A percentile compares a stretch with the other conserved stretches of the same genome.
Evolutionary conservation across 2,113 vertebrate species (phyloP).

Genomic region (Heterochromis multidens): DNA sequence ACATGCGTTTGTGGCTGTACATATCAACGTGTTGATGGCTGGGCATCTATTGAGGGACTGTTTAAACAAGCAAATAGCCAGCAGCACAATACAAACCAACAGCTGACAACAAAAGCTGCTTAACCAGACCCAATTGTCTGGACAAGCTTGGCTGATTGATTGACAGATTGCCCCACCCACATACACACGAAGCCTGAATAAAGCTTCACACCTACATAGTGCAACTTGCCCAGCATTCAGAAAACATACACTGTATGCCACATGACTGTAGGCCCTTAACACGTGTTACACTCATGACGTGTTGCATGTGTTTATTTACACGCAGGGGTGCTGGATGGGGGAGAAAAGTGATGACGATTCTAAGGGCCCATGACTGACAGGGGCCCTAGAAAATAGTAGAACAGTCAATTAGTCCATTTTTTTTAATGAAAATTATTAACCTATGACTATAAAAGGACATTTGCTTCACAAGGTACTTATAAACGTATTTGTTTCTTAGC

Average conservation of each 20-base stretch:
- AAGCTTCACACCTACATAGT: background rate
- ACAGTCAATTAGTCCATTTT: too few relatives aligned
- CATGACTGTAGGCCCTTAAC: background rate
- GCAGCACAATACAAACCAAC: conserved; percentile 41
- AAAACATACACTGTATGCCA: background rate
- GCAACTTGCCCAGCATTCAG: background rate
- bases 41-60: conserved; percentile 5
- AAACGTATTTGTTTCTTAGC: too few relatives aligned
- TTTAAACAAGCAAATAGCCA: conserved; percentile 55
- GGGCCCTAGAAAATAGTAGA: too few relatives aligned
- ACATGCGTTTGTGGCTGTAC: background rate
- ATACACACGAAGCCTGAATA: conserved; percentile 18
- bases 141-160: conserved; percentile 52
- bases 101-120: conserved; percentile 49
- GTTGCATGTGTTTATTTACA: background rate
- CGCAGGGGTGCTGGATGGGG: too few relatives aligned
- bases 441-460: too few relatives aligned
- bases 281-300: background rate
- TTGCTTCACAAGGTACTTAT: too few relatives aligned
- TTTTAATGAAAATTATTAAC: too few relatives aligned
- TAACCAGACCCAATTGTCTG: conserved; percentile 11
- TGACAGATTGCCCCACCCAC: background rate
- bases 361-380: too few relatives aligned
- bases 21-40: background rate
- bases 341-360: too few relatives aligned